phyloP scores from a whole-genome alignment of 2,888 invertebrate genomes.

The Onchidella celtica region DNA sequence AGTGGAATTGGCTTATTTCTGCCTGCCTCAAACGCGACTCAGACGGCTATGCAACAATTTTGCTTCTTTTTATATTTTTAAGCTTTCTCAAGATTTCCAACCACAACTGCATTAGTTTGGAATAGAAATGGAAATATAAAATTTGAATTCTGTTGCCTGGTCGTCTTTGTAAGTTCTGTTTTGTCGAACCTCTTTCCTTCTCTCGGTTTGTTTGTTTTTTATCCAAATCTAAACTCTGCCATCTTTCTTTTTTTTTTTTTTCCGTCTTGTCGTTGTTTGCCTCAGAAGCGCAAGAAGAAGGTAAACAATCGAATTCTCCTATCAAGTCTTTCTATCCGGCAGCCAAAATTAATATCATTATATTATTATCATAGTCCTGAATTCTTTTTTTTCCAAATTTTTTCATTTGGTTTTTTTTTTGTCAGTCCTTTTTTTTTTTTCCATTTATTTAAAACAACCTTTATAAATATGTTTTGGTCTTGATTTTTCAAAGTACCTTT shows the following conservation, averaged over 20 bases:
- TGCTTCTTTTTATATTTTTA: too few relatives aligned
- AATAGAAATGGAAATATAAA: too few relatives aligned
- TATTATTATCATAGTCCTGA: not conserved
- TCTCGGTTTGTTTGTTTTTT: not conserved
- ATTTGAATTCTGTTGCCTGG: not conserved
- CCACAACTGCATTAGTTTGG: too few relatives aligned
- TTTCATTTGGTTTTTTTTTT: slow-evolving; percentile 7
- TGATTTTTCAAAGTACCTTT: not conserved
- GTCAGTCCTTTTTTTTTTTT: too few relatives aligned
- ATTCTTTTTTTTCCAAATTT: not conserved
- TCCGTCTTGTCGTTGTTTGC: slow-evolving; percentile 23
- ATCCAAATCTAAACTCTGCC: slow-evolving; percentile 2
- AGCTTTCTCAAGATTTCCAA: too few relatives aligned
- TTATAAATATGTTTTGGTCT: not conserved
- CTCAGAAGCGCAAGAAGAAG: slow-evolving; percentile 50
- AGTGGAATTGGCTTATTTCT: too few relatives aligned
- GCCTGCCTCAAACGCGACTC: not conserved
- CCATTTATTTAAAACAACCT: slow-evolving; percentile 8
- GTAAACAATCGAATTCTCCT: slow-evolving; percentile 19
- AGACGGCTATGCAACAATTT: not conserved
- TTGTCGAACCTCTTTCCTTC: not conserved
- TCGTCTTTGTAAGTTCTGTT: not conserved
- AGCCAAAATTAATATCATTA: not conserved
- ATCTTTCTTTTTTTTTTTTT: slow-evolving; percentile 28
- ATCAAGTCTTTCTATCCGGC: slow-evolving; percentile 18